These are phyloP conservation scores for Odocoileus virginianus DNA, from an alignment of 2,113 vertebrate genomes.

Conservation along the genomic window DNA sequence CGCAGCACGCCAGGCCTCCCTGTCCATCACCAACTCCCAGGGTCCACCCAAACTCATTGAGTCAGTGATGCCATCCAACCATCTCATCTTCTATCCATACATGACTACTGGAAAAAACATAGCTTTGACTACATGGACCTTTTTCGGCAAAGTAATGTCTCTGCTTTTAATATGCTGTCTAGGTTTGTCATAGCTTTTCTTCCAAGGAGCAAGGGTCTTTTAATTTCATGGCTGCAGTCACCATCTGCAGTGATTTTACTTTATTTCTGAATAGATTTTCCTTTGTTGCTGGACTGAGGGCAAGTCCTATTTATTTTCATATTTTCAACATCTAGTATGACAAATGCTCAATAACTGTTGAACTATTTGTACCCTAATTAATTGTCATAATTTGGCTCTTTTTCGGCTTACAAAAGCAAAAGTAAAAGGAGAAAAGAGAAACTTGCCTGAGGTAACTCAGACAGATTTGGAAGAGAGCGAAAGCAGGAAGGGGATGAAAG, in stretches of 20 bases:
- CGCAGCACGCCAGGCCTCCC: not conserved
- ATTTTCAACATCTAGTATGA: not conserved
- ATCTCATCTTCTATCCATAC: not conserved
- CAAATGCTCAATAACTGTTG: not conserved
- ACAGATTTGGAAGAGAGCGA: not conserved
- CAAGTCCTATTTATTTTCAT: not conserved
- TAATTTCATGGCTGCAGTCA: not conserved
- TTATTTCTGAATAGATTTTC: slow-evolving; percentile 4
- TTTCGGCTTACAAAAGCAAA: not conserved
- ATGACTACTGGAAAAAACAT: not conserved
- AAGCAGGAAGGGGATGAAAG: not conserved
- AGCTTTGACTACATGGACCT: not conserved
- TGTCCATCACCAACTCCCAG: not conserved
- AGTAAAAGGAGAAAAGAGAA: slow-evolving; percentile 6
- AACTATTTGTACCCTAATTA: not conserved
- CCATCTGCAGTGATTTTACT: not conserved
- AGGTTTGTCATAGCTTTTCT: not conserved
- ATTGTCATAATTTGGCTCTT: not conserved
- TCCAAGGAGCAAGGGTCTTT: not conserved
- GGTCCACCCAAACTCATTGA: not conserved
- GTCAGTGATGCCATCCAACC: not conserved
- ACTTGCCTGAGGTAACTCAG: not conserved
- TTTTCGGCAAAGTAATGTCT: not conserved
- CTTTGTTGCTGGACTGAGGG: not conserved
- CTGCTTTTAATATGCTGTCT: not conserved